Evolutionary conservation across 2,797 vertebrate species (phyloP).

Genomic region (Coregonus sp.): DNA sequence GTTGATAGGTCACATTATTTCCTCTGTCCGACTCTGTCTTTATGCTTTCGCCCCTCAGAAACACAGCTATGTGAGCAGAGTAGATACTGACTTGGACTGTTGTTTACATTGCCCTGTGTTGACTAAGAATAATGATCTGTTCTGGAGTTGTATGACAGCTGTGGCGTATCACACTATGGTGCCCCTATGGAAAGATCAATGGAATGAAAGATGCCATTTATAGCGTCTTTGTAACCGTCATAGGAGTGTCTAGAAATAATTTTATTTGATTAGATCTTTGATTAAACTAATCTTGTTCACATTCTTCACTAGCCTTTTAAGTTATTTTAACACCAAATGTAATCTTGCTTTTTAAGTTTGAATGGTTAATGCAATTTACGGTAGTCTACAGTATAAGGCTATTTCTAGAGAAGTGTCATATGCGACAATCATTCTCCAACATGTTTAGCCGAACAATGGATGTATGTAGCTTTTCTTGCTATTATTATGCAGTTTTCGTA

Average conservation of each 20-base stretch:
- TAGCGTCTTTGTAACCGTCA: not conserved
- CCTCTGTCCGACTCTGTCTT: no score
- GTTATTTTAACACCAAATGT: not conserved
- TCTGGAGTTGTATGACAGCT: not conserved
- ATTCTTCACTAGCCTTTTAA: not conserved
- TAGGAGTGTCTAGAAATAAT: no score
- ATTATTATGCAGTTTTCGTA: no score
- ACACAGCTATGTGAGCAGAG: not conserved
- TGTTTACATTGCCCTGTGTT: not conserved
- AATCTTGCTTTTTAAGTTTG: not conserved
- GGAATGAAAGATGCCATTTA: not conserved
- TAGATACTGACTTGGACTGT: not conserved
- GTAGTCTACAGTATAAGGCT: not conserved
- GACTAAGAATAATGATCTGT: not conserved
- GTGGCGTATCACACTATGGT: not conserved
- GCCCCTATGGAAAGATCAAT: not conserved
- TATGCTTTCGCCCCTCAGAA: not conserved
- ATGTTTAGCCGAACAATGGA: not conserved
- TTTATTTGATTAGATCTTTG: not conserved
- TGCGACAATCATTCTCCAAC: no score
- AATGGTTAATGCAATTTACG: not conserved
- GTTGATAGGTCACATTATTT: not conserved
- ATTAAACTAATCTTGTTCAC: not conserved
- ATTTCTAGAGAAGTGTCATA: no score
- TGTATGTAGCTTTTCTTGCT: not conserved